Evolutionary conservation across 2,797 vertebrate genomes (phyloP), one percentile per base, ranked within the genome.

Genomic region (Holocentrus rufus): DNA sequence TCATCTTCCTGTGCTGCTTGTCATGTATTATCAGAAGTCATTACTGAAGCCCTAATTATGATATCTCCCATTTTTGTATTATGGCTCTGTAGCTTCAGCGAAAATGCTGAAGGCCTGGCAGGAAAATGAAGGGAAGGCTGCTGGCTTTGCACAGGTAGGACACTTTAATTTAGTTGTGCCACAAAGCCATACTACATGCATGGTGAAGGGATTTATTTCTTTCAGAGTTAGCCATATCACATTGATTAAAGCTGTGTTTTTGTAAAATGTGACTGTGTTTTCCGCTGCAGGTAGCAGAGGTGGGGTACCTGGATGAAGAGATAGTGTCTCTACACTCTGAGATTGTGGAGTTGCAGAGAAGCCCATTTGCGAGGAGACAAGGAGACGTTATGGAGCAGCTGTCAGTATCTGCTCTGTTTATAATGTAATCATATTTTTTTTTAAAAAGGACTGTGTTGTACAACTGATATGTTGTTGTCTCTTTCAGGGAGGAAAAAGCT

Each of bases 41-140:
- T 39, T 17, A 11, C 52, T 75, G 30, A 63, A 69, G 54, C 34
- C 31, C 15, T 9, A 30, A 58, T 11, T 69, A 0, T 59, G 27
- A 4, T 47, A 1, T 49, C 46, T 82, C 31, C 7, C 75, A 11
- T 57, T 81, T 18, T 68, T 79, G 20, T 75, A n/a, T 20, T 55
- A 23, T 73, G 72, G 52, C 49, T 82, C 65, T 89, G 74, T 88
- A 98, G 98, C 98, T 79, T 99, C 98, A 53, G 96, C 98, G 89
- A 99, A 99, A 91, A 96, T 99, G 96, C 89, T 98, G 46, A 98
- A 95, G 91, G 96, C 95, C 2, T 99, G 98, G 98, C 95, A 97
- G 84, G 97, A 99, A 76, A 99, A 97, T 93, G 95, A 97, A 89
- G 95, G 96, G 80, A 98, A 96, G 82, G 96, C 97, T 25, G 93